phyloP scores from a whole-genome alignment of 2,113 vertebrate species.

The Tyrannus savana region DNA sequence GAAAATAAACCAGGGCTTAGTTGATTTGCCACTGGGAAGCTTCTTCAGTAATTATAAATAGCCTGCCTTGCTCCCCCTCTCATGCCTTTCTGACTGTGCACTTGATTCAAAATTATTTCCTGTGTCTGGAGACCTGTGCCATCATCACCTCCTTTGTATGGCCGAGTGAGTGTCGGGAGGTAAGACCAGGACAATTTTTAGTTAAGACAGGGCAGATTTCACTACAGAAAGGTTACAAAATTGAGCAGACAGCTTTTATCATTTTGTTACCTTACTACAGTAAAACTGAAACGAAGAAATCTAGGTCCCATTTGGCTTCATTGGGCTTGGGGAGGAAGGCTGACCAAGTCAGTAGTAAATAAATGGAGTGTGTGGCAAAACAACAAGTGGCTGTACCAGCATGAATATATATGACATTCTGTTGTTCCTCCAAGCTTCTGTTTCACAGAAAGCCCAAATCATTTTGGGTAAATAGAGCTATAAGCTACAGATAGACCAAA shows the following conservation, averaged over 20 bases:
- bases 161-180: fast-evolving
- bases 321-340: neutral
- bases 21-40: neutral
- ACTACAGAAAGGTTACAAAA: neutral
- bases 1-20: neutral
- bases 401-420: neutral
- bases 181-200: neutral
- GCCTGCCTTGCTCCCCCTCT: neutral
- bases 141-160: neutral
- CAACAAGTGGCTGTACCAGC: neutral
- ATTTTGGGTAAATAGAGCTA: slow-evolving; percentile 16
- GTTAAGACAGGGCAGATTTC: neutral
- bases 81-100: neutral
- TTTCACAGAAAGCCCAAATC: neutral
- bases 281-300: neutral
- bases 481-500: slow-evolving; percentile 1
- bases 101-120: neutral
- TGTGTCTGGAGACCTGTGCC: neutral
- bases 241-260: neutral
- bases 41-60: neutral
- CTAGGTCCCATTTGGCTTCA: fast-evolving
- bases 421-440: neutral
- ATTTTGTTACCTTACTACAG: neutral
- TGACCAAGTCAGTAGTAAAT: neutral
- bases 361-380: neutral